Evolutionary conservation across 2,888 invertebrate species (phyloP), one percentile per base, ranked within the genome.

Genomic region (Rotaria macrura): DNA sequence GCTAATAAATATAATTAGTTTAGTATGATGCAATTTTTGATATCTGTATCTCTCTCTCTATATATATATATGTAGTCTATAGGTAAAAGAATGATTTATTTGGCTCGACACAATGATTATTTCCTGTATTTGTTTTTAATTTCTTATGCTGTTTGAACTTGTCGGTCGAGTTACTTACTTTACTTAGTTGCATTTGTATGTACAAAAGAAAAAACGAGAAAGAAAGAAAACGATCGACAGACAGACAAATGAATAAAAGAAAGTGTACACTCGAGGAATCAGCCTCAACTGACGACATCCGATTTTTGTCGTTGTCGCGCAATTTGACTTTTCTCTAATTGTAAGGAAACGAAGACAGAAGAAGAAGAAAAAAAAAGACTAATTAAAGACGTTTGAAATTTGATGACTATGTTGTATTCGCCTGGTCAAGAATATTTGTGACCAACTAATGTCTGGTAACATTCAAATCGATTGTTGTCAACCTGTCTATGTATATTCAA

Each of bases 321-420:
- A 57, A 57, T 57, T 57, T 57, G 57, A 57, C 57, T 57, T 57
- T 57, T 57, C n/a, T 29, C 23, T 57, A 57, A 57, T 57, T 57
- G 57, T 29, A 57, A n/a, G 57, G 57, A 57, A 57, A 57, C 29
- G 5, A 29, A 57, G 57, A 57, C n/a, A 57, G 29, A 65, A 47
- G 14, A 65, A 65, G 34, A 57, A 65, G 65, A 65, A 65, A 47
- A 47, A 65, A 65, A 65, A 57, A 65, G 65, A 65, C 65, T 65
- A 65, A 65, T 65, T 65, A 65, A 65, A 65, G 65, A 65, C 65
- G 65, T 65, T 65, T 65, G 65, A 65, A 65, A 65, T 65, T 29
- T 65, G 65, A 65, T 65, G 65, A 65, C 65, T 17, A 34, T 65
- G 65, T 34, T 65, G 29, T 17, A 17, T 34, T 65, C 65, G 65